Evolutionary conservation across 2,113 vertebrate genomes (phyloP), one percentile per base, ranked within the genome.

Genomic region (Tetrao urogallus): DNA sequence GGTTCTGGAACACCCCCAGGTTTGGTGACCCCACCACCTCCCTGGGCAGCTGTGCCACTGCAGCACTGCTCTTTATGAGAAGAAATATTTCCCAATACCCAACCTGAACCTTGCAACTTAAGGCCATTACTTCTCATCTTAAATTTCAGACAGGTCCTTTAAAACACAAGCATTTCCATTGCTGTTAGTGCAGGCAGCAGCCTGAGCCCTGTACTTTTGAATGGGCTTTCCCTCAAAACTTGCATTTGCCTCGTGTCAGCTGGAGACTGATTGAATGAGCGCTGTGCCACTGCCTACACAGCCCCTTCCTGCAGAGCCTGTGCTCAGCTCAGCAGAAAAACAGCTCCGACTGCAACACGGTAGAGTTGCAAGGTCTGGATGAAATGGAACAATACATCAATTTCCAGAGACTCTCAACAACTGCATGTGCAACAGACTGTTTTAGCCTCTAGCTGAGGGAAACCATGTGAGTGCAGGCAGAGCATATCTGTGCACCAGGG

Each of bases 351-450:
- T 42, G 30, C 25, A 36, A 25, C 11, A n/a, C n/a, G 34, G 28
- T 14, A 3, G 0, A 25, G 42, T 9, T 32, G 25, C 22, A 27
- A 67, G 36, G 38, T 5, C 40, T 7, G 13, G 43, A 40, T 18
- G 21, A 21, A 32, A 17, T 2, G 27, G 65, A 34, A 64, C 22
- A 45, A 18, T 1, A 16, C 1, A 67, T 7, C 1, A 2, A 25
- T 21, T 9, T 4, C 17, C 3, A 8, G 24, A 2, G 4, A 18
- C 28, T 34, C 47, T 9, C 21, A 21, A 16, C 50, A 54, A 69
- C 40, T 4, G 4, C 0, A 4, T 30, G 2, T 1, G 11, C 21
- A 11, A 38, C 9, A 8, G 18, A 16, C 25, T 9, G 13, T 14
- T 45, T 16, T 24, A 30, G 50, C 8, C 21, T 64, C 11, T 1